phyloP scores from a whole-genome alignment of 2,113 vertebrate species.

The Taurulus bubalis region DNA sequence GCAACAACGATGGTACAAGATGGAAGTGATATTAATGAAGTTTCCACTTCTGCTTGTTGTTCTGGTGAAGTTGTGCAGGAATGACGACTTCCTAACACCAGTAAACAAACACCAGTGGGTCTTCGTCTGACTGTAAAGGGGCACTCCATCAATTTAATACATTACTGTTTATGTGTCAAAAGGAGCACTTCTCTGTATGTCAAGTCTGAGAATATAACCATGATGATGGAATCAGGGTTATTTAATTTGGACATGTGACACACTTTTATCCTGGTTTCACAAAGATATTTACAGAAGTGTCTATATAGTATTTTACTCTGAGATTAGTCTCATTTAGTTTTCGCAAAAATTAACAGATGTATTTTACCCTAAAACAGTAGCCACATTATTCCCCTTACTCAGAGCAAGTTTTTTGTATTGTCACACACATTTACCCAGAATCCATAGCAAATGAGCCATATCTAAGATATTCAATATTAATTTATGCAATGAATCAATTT shows the following conservation, averaged over 20 bases:
- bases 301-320: background rate
- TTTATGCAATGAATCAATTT: background rate
- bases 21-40: background rate
- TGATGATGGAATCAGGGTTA: background rate
- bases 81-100: background rate
- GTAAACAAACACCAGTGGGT: slow-evolving; percentile 1
- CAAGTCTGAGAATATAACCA: background rate
- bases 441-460: background rate
- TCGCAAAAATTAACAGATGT: background rate
- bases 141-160: background rate
- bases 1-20: background rate
- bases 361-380: background rate
- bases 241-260: background rate
- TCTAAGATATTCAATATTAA: background rate
- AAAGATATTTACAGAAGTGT: background rate
- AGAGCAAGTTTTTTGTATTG: background rate
- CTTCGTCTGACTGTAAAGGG: slow-evolving; percentile 16
- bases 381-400: background rate
- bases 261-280: background rate
- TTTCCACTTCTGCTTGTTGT: background rate
- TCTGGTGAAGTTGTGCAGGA: slow-evolving; percentile 6
- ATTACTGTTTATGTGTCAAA: background rate
- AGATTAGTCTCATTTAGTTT: background rate
- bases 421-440: background rate
- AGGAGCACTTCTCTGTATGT: background rate